A percentile compares a stretch with the other conserved stretches of the same genome.
Evolutionary conservation across 2,113 vertebrate genomes (phyloP).

Genomic region (Ptilonorhynchus violaceus): DNA sequence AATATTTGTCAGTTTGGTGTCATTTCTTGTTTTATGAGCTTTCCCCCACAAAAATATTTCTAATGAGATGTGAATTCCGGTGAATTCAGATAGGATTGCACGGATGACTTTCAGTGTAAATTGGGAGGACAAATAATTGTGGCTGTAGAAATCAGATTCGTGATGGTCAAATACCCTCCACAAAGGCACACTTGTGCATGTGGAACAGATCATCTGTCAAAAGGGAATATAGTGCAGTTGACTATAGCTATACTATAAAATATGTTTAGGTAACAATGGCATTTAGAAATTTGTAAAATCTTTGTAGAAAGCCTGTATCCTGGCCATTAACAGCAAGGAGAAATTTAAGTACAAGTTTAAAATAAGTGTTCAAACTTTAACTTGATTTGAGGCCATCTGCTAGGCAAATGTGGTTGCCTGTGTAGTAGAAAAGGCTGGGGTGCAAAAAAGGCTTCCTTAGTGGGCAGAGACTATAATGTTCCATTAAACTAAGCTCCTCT

Average conservation of each 20-base stretch:
- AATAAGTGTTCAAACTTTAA: background rate
- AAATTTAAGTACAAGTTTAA: background rate
- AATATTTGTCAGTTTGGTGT: background rate
- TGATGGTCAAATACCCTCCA: background rate
- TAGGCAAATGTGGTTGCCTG: background rate
- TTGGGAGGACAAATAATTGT: background rate
- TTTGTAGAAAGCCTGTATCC: background rate
- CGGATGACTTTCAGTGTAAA: background rate
- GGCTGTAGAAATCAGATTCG: background rate
- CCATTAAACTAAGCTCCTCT: background rate
- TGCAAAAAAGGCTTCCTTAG: background rate
- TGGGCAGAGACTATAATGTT: background rate
- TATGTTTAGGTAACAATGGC: fast-evolving
- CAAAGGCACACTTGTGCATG: fast-evolving
- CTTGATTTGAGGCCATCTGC: background rate
- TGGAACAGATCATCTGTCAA: background rate
- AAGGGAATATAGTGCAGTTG: background rate
- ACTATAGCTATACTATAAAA: background rate
- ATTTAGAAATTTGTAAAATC: background rate
- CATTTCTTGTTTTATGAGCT: background rate
- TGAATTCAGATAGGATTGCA: background rate
- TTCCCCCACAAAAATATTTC: background rate
- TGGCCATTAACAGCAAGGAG: background rate
- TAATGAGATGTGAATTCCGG: background rate
- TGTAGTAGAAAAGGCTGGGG: background rate